Evolutionary conservation across 2,797 vertebrate species (phyloP).

Genomic region (Saxicola maurus): DNA sequence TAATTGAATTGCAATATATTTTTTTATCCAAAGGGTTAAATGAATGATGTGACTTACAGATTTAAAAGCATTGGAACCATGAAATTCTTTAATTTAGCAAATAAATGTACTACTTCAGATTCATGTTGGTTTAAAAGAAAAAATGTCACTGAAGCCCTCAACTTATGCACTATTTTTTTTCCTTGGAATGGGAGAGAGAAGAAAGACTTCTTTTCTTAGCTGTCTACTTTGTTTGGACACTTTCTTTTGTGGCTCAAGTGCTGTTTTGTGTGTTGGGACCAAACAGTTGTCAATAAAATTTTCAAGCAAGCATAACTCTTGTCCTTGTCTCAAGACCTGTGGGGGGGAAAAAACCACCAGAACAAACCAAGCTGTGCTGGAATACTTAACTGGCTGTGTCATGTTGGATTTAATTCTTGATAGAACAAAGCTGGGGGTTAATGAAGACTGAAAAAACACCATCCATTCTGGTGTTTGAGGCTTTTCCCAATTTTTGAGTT

Average conservation of each 20-base stretch:
- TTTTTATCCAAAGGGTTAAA: slow-evolving; percentile 71
- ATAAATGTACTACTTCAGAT: slow-evolving; percentile 58
- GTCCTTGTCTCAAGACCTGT: neutral
- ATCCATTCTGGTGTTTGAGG: neutral
- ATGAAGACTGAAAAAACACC: neutral
- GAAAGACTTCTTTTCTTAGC: slow-evolving; percentile 56
- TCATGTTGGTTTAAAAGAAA: slow-evolving; percentile 57
- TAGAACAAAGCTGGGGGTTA: neutral
- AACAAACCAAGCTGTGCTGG: neutral
- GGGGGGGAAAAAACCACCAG: too few relatives aligned
- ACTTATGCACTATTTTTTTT: slow-evolving; percentile 64
- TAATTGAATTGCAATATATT: slow-evolving; percentile 62
- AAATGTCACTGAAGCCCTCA: slow-evolving; percentile 61
- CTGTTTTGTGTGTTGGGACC: slow-evolving; percentile 89
- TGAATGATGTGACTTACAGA: slow-evolving; percentile 68
- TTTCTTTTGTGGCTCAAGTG: slow-evolving; percentile 75
- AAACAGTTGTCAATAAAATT: slow-evolving; percentile 94
- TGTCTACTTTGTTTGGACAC: slow-evolving; percentile 71
- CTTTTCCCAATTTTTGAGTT: fast-evolving
- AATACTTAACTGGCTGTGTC: neutral
- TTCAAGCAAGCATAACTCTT: slow-evolving; percentile 84
- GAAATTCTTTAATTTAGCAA: slow-evolving; percentile 66
- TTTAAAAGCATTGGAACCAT: slow-evolving; percentile 61
- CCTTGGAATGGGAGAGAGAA: slow-evolving; percentile 45
- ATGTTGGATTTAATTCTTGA: neutral